Evolutionary conservation across 2,797 vertebrate species (phyloP), one percentile per base, ranked within the genome.

Genomic region (Sternarchorhynchus goeldii): DNA sequence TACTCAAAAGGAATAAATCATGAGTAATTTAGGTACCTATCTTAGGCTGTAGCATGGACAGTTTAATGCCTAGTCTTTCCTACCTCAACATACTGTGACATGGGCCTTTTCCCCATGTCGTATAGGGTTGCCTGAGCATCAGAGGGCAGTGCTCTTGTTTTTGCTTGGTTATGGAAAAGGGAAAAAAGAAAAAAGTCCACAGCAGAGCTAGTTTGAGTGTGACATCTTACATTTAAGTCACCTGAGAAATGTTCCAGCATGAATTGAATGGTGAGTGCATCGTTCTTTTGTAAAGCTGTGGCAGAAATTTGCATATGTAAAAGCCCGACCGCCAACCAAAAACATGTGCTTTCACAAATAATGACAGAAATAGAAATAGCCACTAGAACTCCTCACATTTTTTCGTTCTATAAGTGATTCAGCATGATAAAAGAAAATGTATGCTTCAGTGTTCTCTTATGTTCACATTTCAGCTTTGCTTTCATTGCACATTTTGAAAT

Each of bases 301-400:
- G 67, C 32, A 31, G 69, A 36, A 50, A 86, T 85, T 84, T 85
- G 66, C 77, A 83, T 83, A 21, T 81, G 69, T 76, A 79, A 79
- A 50, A 60, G 57, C 17, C 41, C 57, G 70, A 53, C 53, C 67
- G 58, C 78, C 62, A 65, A 32, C 12, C 32, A 39, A 45, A 60
- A 63, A 79, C 41, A 50, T 65, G n/a, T 29, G 64, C 66, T 70
- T 78, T 77, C 60, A 34, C 73, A 75, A 76, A 70, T 60, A 81
- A 39, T 59, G 68, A 79, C 57, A 56, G 73, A 73, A 70, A 76
- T 75, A 77, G 60, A 80, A 75, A 73, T 50, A 60, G 53, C 65
- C 62, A 16, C 76, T 41, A 32, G 64, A 39, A 6, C 55, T 58
- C 66, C 68, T 41, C 76, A 18, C 41, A 6, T 53, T 65, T 55